Conservation (phyloP, 2,888 invertebrate genomes). For the Coecobrya sp. region DNA sequence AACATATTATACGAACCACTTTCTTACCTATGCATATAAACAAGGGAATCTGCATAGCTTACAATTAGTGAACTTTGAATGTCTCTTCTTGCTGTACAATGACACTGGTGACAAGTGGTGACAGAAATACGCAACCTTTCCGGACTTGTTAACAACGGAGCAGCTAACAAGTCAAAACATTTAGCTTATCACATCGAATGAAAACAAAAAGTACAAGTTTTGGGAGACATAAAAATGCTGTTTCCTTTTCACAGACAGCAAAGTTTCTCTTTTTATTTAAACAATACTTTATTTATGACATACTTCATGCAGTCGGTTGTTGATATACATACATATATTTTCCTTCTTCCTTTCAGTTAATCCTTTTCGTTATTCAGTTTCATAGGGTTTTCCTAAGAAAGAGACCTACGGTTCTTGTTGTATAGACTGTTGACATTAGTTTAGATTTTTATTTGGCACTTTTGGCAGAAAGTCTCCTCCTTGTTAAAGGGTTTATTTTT, state of each 20-base stretch:
- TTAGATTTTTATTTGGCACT: background rate
- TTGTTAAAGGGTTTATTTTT: background rate
- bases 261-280: slow-evolving; percentile 76
- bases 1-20: background rate
- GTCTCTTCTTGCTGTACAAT: background rate
- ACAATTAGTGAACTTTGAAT: background rate
- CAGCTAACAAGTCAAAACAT: slow-evolving; percentile 72
- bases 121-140: slow-evolving; percentile 63
- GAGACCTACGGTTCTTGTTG: background rate
- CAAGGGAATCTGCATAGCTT: background rate
- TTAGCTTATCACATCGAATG: slow-evolving; percentile 36
- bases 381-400: background rate
- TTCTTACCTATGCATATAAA: background rate
- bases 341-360: background rate
- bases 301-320: too few species aligned
- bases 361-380: background rate
- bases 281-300: background rate
- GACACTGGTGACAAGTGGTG: slow-evolving; percentile 36
- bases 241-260: slow-evolving; percentile 67
- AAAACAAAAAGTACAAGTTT: slow-evolving; percentile 34
- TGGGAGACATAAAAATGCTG: slow-evolving; percentile 69
- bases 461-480: background rate
- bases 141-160: slow-evolving; percentile 18
- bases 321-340: background rate
- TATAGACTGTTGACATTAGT: background rate